Base-by-base conservation (phyloP, 2,888 invertebrate genomes). In the Drosophila nigritarsus region DNA sequence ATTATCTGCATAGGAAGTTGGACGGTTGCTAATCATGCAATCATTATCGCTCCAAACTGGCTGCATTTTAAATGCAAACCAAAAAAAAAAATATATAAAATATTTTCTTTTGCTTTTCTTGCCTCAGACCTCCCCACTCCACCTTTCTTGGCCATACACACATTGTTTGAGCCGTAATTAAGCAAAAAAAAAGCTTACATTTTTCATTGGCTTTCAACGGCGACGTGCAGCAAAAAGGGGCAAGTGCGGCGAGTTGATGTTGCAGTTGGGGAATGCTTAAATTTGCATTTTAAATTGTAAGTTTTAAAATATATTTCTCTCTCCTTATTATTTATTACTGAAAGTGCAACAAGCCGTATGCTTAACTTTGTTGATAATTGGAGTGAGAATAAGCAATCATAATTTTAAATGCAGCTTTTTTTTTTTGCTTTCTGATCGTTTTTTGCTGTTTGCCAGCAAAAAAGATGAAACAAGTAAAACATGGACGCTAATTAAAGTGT, bases 311-410 rank as follows among this genome's bases (percentile, higher is more conserved):
- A 75, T 81, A 61, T 75, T 63, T 82, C 62, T 66, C 64, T 69
- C 62, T 68, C 63, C 72, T 79, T 78, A 75, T 86, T 86, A 88
- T 86, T 86, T 88, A 83, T 84, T 78, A 75, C 80, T 69, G 73
- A 73, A 74, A 82, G 75, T 85, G 89, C 87, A 85, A 87, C 89
- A 80, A 82, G 88, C 80, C 83, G 88, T 81, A 87, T 87, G 87
- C 86, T 83, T 86, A 87, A 87, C 89, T 87, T 79, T 82, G 74
- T 89, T 87, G 82, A 80, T 89, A 87, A 87, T 87, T 87, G 84
- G 89, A 87, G 89, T 87, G 87, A 87, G 88, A 87, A 87, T 87
- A 85, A 73, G 70, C 75, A 75, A 87, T 85, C 73, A 77, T 80
- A 73, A 87, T 82, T 88, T 85, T 65, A 75, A 83, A 77, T 73